Evolutionary conservation across 2,113 vertebrate species (phyloP), one percentile per base, ranked within the genome.

Genomic region (Crotalus helleri): DNA sequence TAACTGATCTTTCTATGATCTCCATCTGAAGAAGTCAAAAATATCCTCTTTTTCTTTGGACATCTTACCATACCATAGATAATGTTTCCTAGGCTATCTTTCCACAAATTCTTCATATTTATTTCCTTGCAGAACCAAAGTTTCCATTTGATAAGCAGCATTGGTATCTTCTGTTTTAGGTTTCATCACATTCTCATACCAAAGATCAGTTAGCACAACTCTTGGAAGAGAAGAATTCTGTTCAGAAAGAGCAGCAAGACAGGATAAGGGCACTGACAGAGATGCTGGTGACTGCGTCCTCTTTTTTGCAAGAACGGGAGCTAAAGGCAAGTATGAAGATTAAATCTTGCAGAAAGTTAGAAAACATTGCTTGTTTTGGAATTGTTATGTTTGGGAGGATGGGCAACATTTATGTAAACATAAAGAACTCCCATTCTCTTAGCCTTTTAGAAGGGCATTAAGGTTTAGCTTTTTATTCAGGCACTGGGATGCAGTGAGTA

Each of bases 191-290:
- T 90, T 99, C 98, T 29, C 98, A 98, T 59, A 98, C 98, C n/a
- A 98, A 98, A 96, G 97, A 99, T 94, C 97, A 98, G 1, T 58
- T 99, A 49, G 97, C 98, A 4, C 99, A 99, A 94, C 97, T 99
- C 39, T 94, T 99, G 51, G 98, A 99, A 91, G 99, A 99, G 94
- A 99, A 99, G 93, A 98, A 99, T 92, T 98, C 98, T 69, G 98
- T 99, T 89, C 99, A 99, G 96, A 98, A 98, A 96, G 98, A 99
- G 2, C 98, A 99, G 33, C 96, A 98, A 94, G 98, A 99, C 81
- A 95, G 98, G 64, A 99, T 99, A 95, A 97, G 93, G 51, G 99
- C 99, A 89, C 95, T 99, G 85, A 99, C 98, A 17, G 98, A 98
- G 49, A 98, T 99, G 94, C 95, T 99, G 3, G 98, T 99, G 90